phyloP scores from a whole-genome alignment of 2,888 invertebrate species.

The Lamellibrachia columna region DNA sequence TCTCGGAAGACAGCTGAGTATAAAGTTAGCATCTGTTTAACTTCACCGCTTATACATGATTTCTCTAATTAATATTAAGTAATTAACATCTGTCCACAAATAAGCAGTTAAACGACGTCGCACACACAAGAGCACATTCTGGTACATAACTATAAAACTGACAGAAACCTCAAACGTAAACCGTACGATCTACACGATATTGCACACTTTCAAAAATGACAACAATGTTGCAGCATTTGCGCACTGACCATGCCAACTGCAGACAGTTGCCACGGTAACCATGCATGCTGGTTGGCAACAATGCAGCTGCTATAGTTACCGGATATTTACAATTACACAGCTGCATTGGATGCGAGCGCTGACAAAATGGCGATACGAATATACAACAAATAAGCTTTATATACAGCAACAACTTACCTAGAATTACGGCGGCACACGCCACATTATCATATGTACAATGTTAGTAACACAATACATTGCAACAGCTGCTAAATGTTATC shows the following conservation, averaged over 20 bases:
- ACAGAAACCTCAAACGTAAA: neutral
- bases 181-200: neutral
- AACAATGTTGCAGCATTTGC: neutral
- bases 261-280: neutral
- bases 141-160: neutral
- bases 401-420: slow-evolving; percentile 5
- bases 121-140: neutral
- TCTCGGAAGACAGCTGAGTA: neutral
- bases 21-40: neutral
- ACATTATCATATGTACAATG: neutral
- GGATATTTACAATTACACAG: neutral
- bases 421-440: neutral
- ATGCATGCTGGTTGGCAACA: neutral
- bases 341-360: neutral
- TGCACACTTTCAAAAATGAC: neutral
- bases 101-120: neutral
- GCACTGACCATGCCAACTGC: neutral
- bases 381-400: neutral
- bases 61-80: slow-evolving; percentile 16
- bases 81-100: neutral
- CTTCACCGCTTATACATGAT: neutral
- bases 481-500: neutral
- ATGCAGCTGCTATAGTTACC: neutral
- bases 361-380: neutral
- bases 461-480: neutral